Evolutionary conservation across 2,888 invertebrate species (phyloP), one percentile per base, ranked within the genome.

Genomic region (Macrostomum cliftonense): DNA sequence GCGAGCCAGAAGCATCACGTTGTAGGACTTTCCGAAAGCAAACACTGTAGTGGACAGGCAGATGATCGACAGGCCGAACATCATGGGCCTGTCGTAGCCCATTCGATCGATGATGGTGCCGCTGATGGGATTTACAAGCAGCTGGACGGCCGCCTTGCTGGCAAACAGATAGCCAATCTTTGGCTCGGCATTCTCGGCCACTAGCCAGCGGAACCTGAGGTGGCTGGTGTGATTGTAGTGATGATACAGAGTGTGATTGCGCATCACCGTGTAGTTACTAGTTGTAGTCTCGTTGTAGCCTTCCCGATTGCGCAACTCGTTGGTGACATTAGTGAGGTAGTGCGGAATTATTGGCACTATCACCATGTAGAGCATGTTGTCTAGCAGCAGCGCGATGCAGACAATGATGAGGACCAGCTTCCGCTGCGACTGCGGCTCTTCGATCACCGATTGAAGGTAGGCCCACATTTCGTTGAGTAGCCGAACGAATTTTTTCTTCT

Each of bases 321-420:
- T 28, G 9, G 28, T 28, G 28, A 28, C 28, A 9, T 28, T 28
- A 9, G 28, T 76, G 75, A 95, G 74, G 69, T 91, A 95, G 70
- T 89, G 88, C 12, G 95, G 95, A 59, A 95, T 91, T 56, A 95
- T 95, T 43, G 95, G 95, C 57, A 95, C 95, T 58, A 97, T 97
- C 53, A 99, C 97, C 97, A 99, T 99, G 74, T 97, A 99, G 61
- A 99, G 73, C 97, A 99, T 99, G 75, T 99, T 99, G 77, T 99
- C 97, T 61, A 99, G 75, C 43, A 99, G 77, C 58, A 99, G 74
- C 1, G 97, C 97, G 59, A 95, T 84, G 53, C 87, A 89, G 16
- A 99, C 97, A 60, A 97, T 93, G 45, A 95, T 83, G 56, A 97
- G 75, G 58, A 97, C 85, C 53, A 95, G 77, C 63, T 85, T 84